Conservation (phyloP, 2,797 vertebrate genomes). For the Jordanella pulchra region DNA sequence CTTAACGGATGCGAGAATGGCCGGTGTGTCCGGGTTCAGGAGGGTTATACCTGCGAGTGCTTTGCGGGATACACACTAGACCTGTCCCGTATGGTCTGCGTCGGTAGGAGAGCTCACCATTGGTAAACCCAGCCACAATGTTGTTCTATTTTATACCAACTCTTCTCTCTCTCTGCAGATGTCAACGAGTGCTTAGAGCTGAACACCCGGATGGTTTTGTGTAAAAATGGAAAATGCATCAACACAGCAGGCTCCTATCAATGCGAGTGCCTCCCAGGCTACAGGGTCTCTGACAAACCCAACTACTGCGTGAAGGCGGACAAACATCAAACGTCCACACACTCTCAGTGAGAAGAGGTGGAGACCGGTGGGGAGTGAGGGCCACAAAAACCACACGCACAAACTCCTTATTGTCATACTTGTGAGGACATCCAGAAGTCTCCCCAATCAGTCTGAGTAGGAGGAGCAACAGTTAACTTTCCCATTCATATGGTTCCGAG, state of each 20-base stretch:
- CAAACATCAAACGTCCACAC: slow-evolving; percentile 67
- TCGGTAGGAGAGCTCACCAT: slow-evolving; percentile 80
- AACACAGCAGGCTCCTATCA: slow-evolving; percentile 94
- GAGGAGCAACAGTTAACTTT: background rate
- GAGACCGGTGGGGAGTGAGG: slow-evolving; percentile 57
- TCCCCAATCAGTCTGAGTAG: slow-evolving; percentile 5
- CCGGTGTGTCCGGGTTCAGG: slow-evolving; percentile 91
- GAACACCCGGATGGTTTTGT: slow-evolving; percentile 93
- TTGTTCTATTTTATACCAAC: background rate
- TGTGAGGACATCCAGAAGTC: slow-evolving; percentile 39
- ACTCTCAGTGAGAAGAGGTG: slow-evolving; percentile 78
- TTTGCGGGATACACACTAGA: slow-evolving; percentile 94
- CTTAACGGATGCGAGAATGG: slow-evolving; percentile 96
- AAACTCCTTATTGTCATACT: slow-evolving; percentile 56
- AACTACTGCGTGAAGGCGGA: slow-evolving; percentile 88
- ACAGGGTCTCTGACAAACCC: slow-evolving; percentile 84
- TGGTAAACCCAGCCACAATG: background rate
- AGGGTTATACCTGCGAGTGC: slow-evolving; percentile 97
- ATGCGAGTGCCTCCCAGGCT: slow-evolving; percentile 93
- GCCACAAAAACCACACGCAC: slow-evolving; percentile 61
- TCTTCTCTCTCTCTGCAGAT: slow-evolving; percentile 77
- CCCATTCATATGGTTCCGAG: background rate
- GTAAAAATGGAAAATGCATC: slow-evolving; percentile 95
- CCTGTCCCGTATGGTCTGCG: slow-evolving; percentile 91
- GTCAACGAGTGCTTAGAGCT: slow-evolving; percentile 95